phyloP scores from a whole-genome alignment of 2,888 invertebrate genomes.

The Sabellastarte sp. region DNA sequence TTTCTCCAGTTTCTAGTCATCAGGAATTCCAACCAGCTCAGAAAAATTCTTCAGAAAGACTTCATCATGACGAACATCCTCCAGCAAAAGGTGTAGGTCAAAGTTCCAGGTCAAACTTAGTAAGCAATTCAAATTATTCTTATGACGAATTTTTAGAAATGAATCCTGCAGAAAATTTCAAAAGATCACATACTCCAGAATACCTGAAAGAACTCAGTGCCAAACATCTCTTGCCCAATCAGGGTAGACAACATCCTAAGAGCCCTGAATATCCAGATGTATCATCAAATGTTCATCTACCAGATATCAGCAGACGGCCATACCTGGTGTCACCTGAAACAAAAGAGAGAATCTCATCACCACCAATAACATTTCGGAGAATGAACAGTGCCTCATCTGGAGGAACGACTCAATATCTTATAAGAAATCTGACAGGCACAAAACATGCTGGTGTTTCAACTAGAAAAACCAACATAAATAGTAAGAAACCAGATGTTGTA shows the following conservation, averaged over 20 bases:
- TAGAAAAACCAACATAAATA: not conserved
- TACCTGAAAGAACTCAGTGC: conserved; percentile 7
- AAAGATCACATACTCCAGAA: not conserved
- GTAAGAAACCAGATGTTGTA: not conserved
- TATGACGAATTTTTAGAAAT: no score
- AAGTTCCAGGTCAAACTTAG: not conserved
- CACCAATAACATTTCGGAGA: not conserved
- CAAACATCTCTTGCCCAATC: conserved; percentile 1
- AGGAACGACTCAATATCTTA: not conserved
- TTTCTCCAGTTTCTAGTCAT: not conserved
- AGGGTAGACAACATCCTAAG: no score
- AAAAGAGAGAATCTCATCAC: not conserved
- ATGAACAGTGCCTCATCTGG: not conserved
- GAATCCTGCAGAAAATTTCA: not conserved
- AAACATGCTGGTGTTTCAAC: not conserved
- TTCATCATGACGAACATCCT: not conserved
- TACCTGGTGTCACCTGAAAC: no score
- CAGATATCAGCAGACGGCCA: not conserved
- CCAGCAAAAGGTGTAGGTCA: no score
- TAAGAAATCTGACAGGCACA: not conserved
- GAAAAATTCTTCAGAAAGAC: not conserved
- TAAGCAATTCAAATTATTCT: no score
- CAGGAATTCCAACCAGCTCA: not conserved
- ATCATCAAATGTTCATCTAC: not conserved
- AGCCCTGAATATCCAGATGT: not conserved